Evolutionary conservation across 2,888 invertebrate species (phyloP).

Genomic region (Drosophila atroscutellata): DNA sequence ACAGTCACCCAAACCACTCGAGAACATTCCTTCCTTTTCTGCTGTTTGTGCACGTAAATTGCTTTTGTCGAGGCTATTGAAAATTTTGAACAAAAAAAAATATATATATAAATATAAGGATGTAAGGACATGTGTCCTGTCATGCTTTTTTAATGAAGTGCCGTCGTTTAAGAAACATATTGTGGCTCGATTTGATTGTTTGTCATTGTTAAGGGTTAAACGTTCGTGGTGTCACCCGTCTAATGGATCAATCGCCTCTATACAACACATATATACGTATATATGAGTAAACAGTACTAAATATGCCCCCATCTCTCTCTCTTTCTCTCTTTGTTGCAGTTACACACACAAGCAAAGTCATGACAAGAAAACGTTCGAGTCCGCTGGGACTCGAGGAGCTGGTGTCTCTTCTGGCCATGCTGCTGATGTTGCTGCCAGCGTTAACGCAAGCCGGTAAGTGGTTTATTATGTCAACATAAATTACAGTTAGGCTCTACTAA

Average conservation of each 20-base stretch:
- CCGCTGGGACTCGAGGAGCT: constrained; percentile 84
- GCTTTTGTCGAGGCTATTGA: constrained; percentile 77
- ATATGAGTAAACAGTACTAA: constrained; percentile 31
- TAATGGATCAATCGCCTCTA: constrained; percentile 56
- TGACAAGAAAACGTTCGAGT: constrained; percentile 85
- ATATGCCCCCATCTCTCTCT: constrained; percentile 8
- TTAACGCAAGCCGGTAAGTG: constrained; percentile 84
- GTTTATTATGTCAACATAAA: constrained; percentile 80
- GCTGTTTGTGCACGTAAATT: constrained; percentile 80
- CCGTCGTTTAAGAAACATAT: constrained; percentile 80
- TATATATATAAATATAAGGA: background rate
- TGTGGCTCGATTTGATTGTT: constrained; percentile 74
- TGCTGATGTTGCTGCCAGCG: constrained; percentile 64
- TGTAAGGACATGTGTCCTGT: constrained; percentile 66
- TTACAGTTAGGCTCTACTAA: constrained; percentile 65
- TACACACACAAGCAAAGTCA: constrained; percentile 74
- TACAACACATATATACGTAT: background rate
- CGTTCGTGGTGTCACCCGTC: constrained; percentile 54
- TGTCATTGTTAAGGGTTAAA: constrained; percentile 69
- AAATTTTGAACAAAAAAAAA: constrained; percentile 48
- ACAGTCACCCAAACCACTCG: constrained; percentile 54
- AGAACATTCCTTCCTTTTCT: constrained; percentile 27
- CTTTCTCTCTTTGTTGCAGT: constrained; percentile 70
- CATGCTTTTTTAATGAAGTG: constrained; percentile 82
- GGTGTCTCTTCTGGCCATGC: constrained; percentile 75